Conservation (phyloP, 2,888 invertebrate genomes). For the Chymomyza fuscimana region DNA sequence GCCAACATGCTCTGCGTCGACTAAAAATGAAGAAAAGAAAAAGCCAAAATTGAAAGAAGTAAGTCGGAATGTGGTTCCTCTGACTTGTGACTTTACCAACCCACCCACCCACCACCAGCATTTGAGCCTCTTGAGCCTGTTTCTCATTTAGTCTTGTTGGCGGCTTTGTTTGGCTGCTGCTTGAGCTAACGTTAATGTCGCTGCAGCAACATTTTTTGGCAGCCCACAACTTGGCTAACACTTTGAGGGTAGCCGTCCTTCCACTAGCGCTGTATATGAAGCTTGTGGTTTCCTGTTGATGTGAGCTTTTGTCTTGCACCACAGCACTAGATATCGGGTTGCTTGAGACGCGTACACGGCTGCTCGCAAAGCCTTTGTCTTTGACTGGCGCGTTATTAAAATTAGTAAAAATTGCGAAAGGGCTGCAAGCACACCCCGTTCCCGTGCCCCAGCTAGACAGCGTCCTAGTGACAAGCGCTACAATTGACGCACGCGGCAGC, state of each 20-base stretch:
- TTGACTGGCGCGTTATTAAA: constrained; percentile 67
- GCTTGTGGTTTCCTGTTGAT: constrained; percentile 69
- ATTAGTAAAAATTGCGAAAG: constrained; percentile 74
- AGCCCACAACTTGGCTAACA: constrained; percentile 28
- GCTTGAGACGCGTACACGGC: constrained; percentile 32
- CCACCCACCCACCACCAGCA: neutral
- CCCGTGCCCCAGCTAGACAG: neutral
- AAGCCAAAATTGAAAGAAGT: constrained; percentile 45
- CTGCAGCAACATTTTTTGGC: constrained; percentile 17
- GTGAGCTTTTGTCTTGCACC: constrained; percentile 67
- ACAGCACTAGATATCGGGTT: constrained; percentile 59
- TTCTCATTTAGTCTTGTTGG: neutral
- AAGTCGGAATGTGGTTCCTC: constrained; percentile 32
- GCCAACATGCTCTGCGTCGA: neutral
- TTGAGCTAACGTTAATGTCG: constrained; percentile 22
- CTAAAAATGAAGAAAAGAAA: constrained; percentile 38
- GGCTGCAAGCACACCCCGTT: neutral
- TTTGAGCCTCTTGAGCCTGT: neutral
- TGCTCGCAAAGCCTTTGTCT: neutral
- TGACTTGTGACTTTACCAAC: neutral
- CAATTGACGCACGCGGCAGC: constrained; percentile 26
- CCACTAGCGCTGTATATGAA: constrained; percentile 1
- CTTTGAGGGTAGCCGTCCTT: constrained; percentile 9
- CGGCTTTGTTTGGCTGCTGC: neutral
- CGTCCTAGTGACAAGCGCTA: constrained; percentile 37